A percentile compares a stretch with the other conserved stretches of the same genome.
Evolutionary conservation across 2,797 vertebrate species (phyloP).

Genomic region (Diceros bicornis): DNA sequence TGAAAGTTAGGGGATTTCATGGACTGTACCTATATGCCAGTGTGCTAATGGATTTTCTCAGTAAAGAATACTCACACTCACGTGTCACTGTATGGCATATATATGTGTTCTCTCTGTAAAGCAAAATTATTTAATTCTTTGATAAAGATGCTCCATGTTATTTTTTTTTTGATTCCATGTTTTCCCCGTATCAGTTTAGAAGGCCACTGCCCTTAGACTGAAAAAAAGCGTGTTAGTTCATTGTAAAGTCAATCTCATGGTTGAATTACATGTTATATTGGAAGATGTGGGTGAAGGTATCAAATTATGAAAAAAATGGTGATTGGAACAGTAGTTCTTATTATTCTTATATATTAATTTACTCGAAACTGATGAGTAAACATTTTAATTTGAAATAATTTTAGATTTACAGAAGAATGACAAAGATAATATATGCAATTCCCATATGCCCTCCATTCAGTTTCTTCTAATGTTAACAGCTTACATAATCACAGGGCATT

Average conservation of each 20-base stretch:
- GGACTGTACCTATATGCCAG: neutral
- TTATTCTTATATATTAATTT: neutral
- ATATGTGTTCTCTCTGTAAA: neutral
- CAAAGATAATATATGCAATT: neutral
- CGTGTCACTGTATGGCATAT: neutral
- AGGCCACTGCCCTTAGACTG: neutral
- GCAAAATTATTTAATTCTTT: constrained; percentile 16
- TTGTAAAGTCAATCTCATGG: neutral
- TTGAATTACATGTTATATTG: neutral
- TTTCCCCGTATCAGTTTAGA: neutral
- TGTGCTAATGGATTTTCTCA: constrained; percentile 66
- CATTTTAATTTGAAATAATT: neutral
- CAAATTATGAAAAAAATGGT: neutral
- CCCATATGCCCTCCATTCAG: neutral
- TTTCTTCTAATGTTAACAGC: neutral
- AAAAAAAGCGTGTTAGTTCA: neutral
- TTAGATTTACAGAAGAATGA: neutral
- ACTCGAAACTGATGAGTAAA: neutral
- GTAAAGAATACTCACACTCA: constrained; percentile 17
- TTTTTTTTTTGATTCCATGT: neutral
- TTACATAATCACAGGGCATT: neutral
- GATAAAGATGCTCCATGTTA: neutral
- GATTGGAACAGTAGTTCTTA: neutral
- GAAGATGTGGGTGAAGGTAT: neutral
- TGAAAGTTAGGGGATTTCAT: constrained; percentile 53